These are phyloP conservation scores for Oncorhynchus masou DNA, from an alignment of 2,113 vertebrate genomes.

Conservation along the genomic window DNA sequence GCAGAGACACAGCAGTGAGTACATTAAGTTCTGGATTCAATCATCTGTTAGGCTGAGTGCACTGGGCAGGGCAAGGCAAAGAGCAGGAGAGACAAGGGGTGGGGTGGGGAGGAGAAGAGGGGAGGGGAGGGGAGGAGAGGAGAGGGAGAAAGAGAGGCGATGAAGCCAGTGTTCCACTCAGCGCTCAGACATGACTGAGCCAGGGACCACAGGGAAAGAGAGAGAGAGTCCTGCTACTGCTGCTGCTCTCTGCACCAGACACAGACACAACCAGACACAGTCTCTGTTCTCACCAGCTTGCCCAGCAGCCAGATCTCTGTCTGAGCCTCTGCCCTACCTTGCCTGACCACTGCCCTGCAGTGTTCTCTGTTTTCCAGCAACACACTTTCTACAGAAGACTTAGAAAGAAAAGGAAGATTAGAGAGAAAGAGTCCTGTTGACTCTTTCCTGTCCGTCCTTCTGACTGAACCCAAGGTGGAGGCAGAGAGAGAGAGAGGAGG, in stretches of 20 bases:
- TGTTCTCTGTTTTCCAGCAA: background rate
- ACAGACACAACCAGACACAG: slow-evolving; percentile 15
- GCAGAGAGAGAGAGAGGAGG: background rate
- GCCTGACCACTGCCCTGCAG: slow-evolving; percentile 8
- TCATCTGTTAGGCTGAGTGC: slow-evolving; percentile 30
- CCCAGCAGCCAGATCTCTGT: slow-evolving; percentile 29
- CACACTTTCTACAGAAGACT: slow-evolving; percentile 1
- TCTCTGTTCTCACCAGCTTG: slow-evolving; percentile 1
- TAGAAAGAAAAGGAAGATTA: slow-evolving; percentile 5
- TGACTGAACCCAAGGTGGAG: background rate
- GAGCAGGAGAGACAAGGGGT: background rate
- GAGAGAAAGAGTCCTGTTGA: background rate
- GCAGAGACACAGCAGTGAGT: slow-evolving; percentile 31
- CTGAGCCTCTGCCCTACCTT: slow-evolving; percentile 10
- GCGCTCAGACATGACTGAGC: slow-evolving; percentile 19
- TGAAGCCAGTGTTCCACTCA: background rate
- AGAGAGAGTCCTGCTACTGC: background rate
- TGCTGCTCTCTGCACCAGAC: slow-evolving; percentile 36
- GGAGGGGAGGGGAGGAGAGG: background rate
- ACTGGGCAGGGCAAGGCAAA: background rate
- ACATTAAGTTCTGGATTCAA: slow-evolving; percentile 30
- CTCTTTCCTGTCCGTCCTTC: background rate
- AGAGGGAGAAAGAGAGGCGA: background rate
- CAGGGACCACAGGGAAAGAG: background rate
- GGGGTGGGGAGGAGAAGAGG: background rate